These are phyloP conservation scores for Oscheius sp. DNA, from an alignment of 1,140 invertebrate genomes.

Conservation along the genomic window DNA sequence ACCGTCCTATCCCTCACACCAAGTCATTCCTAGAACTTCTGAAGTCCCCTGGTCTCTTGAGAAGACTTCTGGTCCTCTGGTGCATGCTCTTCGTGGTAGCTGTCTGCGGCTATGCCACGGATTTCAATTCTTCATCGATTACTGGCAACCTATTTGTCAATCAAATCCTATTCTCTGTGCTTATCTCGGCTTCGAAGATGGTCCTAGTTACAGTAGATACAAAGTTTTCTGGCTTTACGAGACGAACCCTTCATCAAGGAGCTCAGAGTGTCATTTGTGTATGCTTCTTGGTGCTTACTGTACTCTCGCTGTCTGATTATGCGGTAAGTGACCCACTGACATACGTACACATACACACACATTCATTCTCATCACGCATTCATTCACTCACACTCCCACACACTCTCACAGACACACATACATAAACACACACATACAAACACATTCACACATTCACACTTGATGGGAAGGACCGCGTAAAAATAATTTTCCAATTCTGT, in stretches of 20 bases:
- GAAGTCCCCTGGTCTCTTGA: conserved; percentile 19
- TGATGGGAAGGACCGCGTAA: too few species aligned
- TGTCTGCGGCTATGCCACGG: conserved; percentile 55
- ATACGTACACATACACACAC: too few species aligned
- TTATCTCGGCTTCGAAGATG: conserved; percentile 58
- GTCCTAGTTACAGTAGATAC: conserved; percentile 33
- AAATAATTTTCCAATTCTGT: too few species aligned
- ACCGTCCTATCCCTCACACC: conserved; percentile 43
- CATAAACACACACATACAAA: too few species aligned
- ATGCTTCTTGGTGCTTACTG: conserved; percentile 54
- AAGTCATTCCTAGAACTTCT: conserved; percentile 37
- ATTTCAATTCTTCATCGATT: conserved; percentile 55
- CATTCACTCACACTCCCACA: neutral
- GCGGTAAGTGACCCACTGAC: conserved; percentile 30
- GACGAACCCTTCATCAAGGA: conserved; percentile 53
- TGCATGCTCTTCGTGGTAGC: conserved; percentile 29
- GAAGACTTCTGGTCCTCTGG: conserved; percentile 42
- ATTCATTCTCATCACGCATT: neutral
- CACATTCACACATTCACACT: too few species aligned
- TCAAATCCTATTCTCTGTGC: conserved; percentile 56
- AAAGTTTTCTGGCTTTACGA: conserved; percentile 44
- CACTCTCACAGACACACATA: too few species aligned
- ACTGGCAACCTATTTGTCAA: conserved; percentile 56
- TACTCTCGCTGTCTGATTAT: conserved; percentile 45
- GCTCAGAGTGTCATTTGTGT: conserved; percentile 51